Conservation (phyloP, 2,888 invertebrate species). For the Labia minor region DNA sequence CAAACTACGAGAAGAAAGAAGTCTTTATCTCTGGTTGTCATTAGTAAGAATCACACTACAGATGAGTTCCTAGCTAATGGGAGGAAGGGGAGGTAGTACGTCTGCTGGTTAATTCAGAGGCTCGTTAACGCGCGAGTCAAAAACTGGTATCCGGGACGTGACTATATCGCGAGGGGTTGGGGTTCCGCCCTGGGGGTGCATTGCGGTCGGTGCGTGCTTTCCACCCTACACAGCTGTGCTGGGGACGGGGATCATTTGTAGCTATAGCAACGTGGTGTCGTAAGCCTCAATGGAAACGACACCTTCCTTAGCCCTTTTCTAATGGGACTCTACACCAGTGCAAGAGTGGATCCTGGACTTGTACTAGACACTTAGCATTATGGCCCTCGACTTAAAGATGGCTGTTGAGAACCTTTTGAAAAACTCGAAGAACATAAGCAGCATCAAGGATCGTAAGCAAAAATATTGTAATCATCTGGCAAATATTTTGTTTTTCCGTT, state of each 20-base stretch:
- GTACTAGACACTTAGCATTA: background rate
- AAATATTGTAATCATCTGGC: too few species aligned
- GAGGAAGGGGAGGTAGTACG: background rate
- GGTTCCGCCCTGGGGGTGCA: background rate
- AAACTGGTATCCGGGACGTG: background rate
- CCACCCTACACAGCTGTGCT: background rate
- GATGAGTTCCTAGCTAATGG: too few species aligned
- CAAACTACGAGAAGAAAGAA: too few species aligned
- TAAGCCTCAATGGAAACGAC: background rate
- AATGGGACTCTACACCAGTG: background rate
- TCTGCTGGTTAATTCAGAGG: background rate
- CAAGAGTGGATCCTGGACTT: background rate
- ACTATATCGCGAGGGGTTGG: background rate
- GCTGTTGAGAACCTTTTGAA: background rate
- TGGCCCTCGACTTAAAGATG: background rate
- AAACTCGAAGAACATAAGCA: too few species aligned
- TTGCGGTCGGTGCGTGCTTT: background rate
- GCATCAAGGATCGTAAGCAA: too few species aligned
- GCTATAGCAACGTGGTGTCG: background rate
- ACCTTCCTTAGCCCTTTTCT: background rate
- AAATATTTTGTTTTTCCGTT: too few species aligned
- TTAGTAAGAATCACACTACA: too few species aligned
- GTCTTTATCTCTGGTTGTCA: too few species aligned
- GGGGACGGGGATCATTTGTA: background rate
- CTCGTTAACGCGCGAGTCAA: constrained; percentile 13